phyloP scores from a whole-genome alignment of 2,888 invertebrate species.

The Gisinianus flammeolus region DNA sequence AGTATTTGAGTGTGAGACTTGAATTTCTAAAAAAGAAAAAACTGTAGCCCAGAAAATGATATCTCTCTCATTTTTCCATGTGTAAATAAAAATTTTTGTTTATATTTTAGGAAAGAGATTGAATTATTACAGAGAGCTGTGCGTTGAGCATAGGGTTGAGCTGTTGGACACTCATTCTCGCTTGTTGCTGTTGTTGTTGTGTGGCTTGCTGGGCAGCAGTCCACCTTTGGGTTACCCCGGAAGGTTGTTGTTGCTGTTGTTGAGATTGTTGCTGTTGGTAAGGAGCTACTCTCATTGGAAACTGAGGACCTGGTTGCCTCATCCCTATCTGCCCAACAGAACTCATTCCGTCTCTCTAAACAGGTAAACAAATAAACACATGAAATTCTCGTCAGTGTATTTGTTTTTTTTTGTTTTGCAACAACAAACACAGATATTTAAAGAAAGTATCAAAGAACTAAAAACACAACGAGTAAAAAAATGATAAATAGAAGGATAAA shows the following conservation, averaged over 20 bases:
- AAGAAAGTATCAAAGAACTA: background rate
- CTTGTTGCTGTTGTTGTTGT: conserved; percentile 55
- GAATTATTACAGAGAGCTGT: conserved; percentile 74
- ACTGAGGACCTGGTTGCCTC: conserved; percentile 36
- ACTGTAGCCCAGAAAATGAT: no score
- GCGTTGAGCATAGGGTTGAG: conserved; percentile 90
- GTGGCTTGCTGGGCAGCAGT: conserved; percentile 54
- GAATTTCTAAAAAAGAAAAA: no score
- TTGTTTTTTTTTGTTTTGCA: no score
- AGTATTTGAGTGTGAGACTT: no score
- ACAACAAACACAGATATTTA: no score
- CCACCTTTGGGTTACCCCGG: conserved; percentile 30
- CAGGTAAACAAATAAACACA: no score
- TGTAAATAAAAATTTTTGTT: no score
- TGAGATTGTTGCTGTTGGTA: conserved; percentile 40
- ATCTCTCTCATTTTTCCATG: no score
- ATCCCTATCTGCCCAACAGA: conserved; percentile 29
- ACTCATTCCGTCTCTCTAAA: conserved; percentile 40
- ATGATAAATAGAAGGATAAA: background rate
- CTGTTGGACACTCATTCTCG: conserved; percentile 49
- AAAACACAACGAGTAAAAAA: background rate
- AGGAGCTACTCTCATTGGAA: conserved; percentile 32
- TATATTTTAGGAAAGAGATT: background rate
- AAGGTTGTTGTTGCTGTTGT: conserved; percentile 35
- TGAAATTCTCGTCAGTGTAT: no score